phyloP scores from a whole-genome alignment of 37 sponge, comb jelly and placozoan species.

The Cliona cf. orientalis region DNA sequence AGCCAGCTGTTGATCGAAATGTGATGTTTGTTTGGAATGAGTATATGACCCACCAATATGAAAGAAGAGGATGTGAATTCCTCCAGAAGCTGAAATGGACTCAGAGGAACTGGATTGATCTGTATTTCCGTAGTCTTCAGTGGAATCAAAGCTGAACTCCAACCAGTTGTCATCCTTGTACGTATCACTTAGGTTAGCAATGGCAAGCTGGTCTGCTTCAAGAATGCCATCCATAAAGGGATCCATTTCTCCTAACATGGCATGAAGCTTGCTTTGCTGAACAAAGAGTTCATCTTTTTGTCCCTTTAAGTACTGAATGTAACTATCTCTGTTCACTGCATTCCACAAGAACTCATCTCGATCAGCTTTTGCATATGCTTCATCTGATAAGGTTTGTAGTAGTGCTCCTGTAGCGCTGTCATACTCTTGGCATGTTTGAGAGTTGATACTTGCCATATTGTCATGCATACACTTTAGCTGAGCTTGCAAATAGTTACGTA shows the following conservation, averaged over 20 bases:
- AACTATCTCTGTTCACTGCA: not conserved
- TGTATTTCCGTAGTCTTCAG: not conserved
- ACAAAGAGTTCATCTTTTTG: not conserved
- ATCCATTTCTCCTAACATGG: not conserved
- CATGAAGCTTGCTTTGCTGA: not conserved
- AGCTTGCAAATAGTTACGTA: too few species aligned
- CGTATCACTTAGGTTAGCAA: slow-evolving; percentile 3
- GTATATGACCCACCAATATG: not conserved
- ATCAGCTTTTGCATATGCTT: slow-evolving; percentile 9
- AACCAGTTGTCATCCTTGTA: slow-evolving; percentile 50
- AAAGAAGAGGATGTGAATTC: slow-evolving; percentile 7
- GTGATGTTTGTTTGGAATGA: not conserved
- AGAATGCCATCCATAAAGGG: slow-evolving; percentile 16
- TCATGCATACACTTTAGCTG: not conserved
- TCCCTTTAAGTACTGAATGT: not conserved
- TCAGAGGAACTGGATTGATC: not conserved
- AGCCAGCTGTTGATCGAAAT: not conserved
- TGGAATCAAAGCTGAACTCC: slow-evolving; percentile 42
- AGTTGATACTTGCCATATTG: not conserved
- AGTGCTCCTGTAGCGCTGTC: not conserved
- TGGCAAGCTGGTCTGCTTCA: slow-evolving; percentile 18
- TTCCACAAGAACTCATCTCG: not conserved
- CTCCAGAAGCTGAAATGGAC: not conserved
- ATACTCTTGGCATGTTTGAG: not conserved
- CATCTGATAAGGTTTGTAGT: not conserved